Conservation (phyloP, 2,113 vertebrate genomes). For the Paramisgurnus dabryanus region DNA sequence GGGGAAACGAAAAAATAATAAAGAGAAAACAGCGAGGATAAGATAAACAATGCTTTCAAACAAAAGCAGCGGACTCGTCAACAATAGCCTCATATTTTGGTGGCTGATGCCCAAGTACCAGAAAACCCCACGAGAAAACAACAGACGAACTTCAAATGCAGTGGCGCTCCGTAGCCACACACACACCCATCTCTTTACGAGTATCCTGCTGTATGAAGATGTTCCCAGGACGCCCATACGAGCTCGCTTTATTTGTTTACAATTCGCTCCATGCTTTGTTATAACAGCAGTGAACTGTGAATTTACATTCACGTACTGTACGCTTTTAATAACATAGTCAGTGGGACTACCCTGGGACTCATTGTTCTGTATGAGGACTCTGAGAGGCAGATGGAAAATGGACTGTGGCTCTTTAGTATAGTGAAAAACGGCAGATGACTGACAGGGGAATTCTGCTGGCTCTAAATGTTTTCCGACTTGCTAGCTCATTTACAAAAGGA, state of each 20-base stretch:
- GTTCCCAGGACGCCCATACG: conserved; percentile 12
- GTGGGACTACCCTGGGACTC: conserved; percentile 34
- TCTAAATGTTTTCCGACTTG: conserved; percentile 29
- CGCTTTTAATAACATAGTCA: conserved; percentile 39
- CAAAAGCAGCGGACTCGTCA: conserved; percentile 49
- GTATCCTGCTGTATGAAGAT: conserved; percentile 10
- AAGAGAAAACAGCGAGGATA: neutral
- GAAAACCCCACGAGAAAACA: conserved; percentile 35
- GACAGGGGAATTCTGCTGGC: conserved; percentile 41
- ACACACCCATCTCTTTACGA: conserved; percentile 24
- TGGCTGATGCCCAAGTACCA: conserved; percentile 49
- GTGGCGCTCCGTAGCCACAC: conserved; percentile 17
- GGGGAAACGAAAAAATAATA: conserved; percentile 20
- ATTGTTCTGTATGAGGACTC: conserved; percentile 26
- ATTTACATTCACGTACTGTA: conserved; percentile 47
- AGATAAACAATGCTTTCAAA: conserved; percentile 53
- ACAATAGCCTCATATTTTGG: conserved; percentile 45
- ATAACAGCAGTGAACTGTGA: conserved; percentile 4
- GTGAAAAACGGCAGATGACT: conserved; percentile 50
- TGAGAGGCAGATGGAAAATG: conserved; percentile 34
- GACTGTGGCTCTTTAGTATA: conserved; percentile 35
- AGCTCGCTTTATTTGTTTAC: conserved; percentile 31
- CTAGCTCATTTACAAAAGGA: conserved; percentile 41
- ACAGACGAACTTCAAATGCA: conserved; percentile 33
- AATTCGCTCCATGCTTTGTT: conserved; percentile 12